These are phyloP conservation scores for Oreochromis aureus DNA, from an alignment of 2,113 vertebrate genomes.

Conservation along the genomic window DNA sequence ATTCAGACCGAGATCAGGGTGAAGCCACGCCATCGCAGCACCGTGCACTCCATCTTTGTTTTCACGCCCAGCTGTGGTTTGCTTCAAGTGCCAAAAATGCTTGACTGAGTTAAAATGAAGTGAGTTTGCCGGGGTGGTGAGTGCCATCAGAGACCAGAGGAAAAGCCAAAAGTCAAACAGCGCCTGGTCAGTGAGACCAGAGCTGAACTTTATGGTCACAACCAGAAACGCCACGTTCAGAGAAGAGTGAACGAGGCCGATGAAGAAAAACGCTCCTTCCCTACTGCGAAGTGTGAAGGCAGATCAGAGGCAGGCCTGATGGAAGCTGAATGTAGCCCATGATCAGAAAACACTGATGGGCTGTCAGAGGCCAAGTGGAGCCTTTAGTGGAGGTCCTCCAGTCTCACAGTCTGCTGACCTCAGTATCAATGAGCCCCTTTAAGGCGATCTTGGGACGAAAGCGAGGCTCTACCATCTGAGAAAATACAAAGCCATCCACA, in stretches of 20 bases:
- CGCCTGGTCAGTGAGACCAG: not conserved
- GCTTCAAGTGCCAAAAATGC: too few species aligned
- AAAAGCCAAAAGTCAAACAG: too few species aligned
- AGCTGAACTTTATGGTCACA: not conserved
- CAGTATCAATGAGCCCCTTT: not conserved
- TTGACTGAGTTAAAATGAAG: not conserved
- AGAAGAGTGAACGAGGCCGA: not conserved
- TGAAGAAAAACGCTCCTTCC: not conserved
- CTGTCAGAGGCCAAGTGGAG: not conserved
- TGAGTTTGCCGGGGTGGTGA: not conserved
- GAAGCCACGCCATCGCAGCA: not conserved
- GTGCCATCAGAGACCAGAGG: not conserved
- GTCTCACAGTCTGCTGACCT: not conserved
- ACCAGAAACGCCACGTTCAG: not conserved
- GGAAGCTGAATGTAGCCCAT: not conserved
- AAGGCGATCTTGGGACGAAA: not conserved
- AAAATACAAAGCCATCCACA: not conserved
- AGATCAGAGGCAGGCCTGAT: not conserved
- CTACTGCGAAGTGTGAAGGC: not conserved
- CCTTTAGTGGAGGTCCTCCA: not conserved
- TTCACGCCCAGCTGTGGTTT: not conserved
- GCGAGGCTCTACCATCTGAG: rapidly evolving
- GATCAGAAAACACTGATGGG: not conserved
- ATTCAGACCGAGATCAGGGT: not conserved
- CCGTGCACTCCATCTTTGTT: not conserved